Evolutionary conservation across 2,113 vertebrate genomes (phyloP), one percentile per base, ranked within the genome.

Genomic region (Desmodus rotundus): DNA sequence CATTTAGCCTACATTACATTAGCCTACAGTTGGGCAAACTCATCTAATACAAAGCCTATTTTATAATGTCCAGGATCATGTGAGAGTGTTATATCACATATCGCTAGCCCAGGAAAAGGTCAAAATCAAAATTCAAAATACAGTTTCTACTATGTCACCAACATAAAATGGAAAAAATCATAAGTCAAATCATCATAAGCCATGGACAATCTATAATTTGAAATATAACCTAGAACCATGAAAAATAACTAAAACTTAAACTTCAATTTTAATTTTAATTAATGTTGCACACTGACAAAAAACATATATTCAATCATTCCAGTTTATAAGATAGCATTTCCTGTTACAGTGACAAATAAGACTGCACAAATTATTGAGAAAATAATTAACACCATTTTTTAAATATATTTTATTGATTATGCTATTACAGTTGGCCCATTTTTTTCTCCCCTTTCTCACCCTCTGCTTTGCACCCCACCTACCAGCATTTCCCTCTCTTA

Each of bases 231-330:
- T 77, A 83, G 73, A 93, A 65, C 87, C 17, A 80, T 78, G 58
- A 97, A 84, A 78, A 88, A 63, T 65, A 83, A 65, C 54, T 86
- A 78, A 96, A 82, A 87, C 45, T n/a, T 47, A 65, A 94, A 92
- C 43, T 52, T 70, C 83, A 73, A 43, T 50, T 95, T 87, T 89
- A 73, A 43, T 50, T 95, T 87, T 89, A 82, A 67, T 90, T 26
- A 81, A 68, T 16, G 38, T 68, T 31, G 6, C 12, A 65, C 22
- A 89, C 28, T 36, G 50, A 28, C 13, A 87, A 73, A 28, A 73
- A 77, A 63, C 26, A 87, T 63, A 43, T 20, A 56, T 80, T 90
- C 38, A 94, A 36, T 15, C 74, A 45, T 63, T n/a, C 41, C 28
- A 58, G 9, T n/a, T 87, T 81, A 54, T 54, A 65, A 38, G 56